Percentiles rank a stretch among this genome's conserved stretches.
These are phyloP conservation scores for Stratiomys singularior DNA, from an alignment of 2,888 invertebrate species.

Conservation along the genomic window DNA sequence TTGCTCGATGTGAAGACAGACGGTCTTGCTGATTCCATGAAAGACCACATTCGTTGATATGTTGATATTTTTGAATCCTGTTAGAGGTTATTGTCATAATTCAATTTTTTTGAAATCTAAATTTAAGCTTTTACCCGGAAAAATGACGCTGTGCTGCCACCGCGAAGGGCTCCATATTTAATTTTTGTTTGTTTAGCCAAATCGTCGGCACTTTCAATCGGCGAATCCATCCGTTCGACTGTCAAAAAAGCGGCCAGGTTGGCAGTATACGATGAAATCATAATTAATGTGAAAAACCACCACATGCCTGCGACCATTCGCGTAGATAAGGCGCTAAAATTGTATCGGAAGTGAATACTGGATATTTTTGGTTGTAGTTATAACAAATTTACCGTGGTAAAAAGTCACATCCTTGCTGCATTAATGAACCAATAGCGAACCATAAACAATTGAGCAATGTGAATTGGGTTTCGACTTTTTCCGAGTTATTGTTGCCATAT, in stretches of 20 bases:
- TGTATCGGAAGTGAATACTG: neutral
- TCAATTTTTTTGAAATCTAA: too few species aligned
- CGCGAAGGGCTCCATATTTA: constrained; percentile 93
- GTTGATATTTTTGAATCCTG: constrained; percentile 94
- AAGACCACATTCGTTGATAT: constrained; percentile 95
- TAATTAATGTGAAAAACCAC: constrained; percentile 96
- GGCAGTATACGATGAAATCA: constrained; percentile 97
- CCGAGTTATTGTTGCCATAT: constrained; percentile 84
- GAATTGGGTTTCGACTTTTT: constrained; percentile 91
- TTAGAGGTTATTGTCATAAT: constrained; percentile 16
- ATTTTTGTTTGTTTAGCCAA: constrained; percentile 96
- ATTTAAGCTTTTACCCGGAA: constrained; percentile 77
- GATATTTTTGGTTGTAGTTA: neutral
- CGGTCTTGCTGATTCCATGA: constrained; percentile 90
- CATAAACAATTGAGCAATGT: constrained; percentile 94
- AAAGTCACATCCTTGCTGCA: constrained; percentile 97
- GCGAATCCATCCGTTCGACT: constrained; percentile 91
- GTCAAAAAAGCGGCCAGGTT: constrained; percentile 95
- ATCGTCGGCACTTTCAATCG: constrained; percentile 95
- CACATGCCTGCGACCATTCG: constrained; percentile 78
- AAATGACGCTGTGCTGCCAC: constrained; percentile 94
- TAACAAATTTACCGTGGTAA: constrained; percentile 83
- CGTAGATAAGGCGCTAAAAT: constrained; percentile 63
- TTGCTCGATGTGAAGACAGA: constrained; percentile 88
- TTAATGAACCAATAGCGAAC: constrained; percentile 95